Percentiles rank a stretch among this genome's conserved stretches.
These are phyloP conservation scores for Leptopilina drosophilae DNA, from an alignment of 2,888 invertebrate genomes.

Conservation along the genomic window DNA sequence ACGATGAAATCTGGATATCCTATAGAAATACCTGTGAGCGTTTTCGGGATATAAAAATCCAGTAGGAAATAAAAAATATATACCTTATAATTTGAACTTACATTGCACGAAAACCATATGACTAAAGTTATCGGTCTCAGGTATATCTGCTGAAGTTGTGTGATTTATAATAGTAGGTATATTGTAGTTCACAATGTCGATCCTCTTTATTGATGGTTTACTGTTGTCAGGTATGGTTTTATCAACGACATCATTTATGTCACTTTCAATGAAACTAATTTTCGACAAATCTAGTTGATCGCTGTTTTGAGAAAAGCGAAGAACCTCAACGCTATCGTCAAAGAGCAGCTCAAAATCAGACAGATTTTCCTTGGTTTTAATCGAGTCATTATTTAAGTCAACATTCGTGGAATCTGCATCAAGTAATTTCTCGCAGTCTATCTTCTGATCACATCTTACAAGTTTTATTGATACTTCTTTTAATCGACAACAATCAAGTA, in stretches of 20 bases:
- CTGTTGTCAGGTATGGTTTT: not conserved
- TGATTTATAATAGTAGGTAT: not conserved
- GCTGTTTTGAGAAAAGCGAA: not conserved
- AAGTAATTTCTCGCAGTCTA: not conserved
- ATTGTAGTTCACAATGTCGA: not conserved
- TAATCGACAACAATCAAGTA: no score
- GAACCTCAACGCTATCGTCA: not conserved
- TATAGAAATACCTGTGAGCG: no score
- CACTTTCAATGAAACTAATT: not conserved
- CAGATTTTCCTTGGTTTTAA: not conserved
- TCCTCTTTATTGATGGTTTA: not conserved
- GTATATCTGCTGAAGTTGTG: not conserved
- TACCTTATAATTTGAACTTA: not conserved
- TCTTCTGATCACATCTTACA: not conserved
- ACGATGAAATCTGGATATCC: no score
- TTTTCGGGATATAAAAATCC: no score
- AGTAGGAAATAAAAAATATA: not conserved
- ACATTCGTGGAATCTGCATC: not conserved
- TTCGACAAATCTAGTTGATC: not conserved
- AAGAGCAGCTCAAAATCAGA: not conserved
- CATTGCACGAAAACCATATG: not conserved
- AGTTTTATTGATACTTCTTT: no score
- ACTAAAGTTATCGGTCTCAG: not conserved
- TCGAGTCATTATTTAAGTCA: not conserved
- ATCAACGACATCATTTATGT: not conserved